phyloP scores from a whole-genome alignment of 2,888 invertebrate genomes.

The Gerris lacustris region DNA sequence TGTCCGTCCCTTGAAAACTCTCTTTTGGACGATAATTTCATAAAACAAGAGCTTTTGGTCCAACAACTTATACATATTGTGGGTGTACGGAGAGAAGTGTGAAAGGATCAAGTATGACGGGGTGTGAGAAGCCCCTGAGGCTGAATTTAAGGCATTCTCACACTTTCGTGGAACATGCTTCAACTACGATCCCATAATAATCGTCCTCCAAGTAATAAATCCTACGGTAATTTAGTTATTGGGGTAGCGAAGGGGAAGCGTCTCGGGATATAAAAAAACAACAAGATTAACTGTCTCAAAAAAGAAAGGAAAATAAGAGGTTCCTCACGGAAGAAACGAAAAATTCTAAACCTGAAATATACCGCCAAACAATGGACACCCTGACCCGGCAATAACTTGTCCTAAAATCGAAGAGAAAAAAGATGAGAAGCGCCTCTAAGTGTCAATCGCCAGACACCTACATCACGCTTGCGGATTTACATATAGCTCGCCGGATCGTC shows the following conservation, averaged over 20 bases:
- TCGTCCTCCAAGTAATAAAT: neutral
- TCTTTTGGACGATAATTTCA: too few relatives aligned
- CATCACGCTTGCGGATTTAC: too few relatives aligned
- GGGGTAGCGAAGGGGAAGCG: neutral
- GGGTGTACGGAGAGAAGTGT: neutral
- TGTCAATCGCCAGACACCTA: too few relatives aligned
- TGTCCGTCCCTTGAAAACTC: too few relatives aligned
- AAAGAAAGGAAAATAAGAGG: neutral
- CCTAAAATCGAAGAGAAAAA: too few relatives aligned
- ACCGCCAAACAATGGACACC: neutral
- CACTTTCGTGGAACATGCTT: neutral
- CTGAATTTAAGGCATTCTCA: neutral
- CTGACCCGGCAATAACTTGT: neutral
- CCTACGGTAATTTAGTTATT: neutral
- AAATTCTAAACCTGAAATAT: neutral
- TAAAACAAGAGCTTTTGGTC: too few relatives aligned
- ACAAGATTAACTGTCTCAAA: conserved; percentile 2
- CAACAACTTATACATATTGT: neutral
- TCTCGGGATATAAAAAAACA: too few relatives aligned
- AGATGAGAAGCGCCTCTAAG: too few relatives aligned
- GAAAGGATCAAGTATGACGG: neutral
- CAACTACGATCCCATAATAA: neutral
- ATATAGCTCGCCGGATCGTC: too few relatives aligned
- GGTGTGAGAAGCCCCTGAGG: neutral
- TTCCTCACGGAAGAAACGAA: neutral